These are phyloP conservation scores for Distichodus sexfasciatus DNA, from an alignment of 2,797 vertebrate species.

Conservation along the genomic window DNA sequence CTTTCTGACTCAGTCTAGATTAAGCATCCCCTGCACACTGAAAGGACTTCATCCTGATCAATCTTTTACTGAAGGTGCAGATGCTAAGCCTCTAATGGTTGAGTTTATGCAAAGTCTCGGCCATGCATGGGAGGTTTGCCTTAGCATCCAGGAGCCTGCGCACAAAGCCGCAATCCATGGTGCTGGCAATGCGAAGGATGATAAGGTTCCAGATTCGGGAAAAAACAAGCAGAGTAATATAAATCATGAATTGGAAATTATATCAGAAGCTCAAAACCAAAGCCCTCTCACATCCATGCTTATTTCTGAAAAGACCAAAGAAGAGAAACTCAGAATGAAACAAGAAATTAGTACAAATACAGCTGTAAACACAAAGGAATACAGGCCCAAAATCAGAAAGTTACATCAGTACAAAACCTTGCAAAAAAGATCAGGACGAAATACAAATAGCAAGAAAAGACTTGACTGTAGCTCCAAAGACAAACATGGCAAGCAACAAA, in stretches of 20 bases:
- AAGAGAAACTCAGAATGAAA: background rate
- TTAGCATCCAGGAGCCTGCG: constrained; percentile 60
- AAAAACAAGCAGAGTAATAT: background rate
- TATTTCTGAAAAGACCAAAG: background rate
- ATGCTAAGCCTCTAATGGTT: constrained; percentile 69
- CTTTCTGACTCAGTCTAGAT: constrained; percentile 70
- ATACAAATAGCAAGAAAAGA: background rate
- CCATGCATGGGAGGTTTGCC: constrained; percentile 74
- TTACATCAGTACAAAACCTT: background rate
- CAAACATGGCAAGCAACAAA: background rate
- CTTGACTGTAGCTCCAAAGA: background rate
- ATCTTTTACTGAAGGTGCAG: constrained; percentile 66
- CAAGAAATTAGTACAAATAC: background rate
- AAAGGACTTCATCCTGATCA: constrained; percentile 52
- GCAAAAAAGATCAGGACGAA: background rate
- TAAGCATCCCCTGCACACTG: constrained; percentile 78
- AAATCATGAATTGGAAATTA: background rate
- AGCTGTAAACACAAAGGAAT: background rate
- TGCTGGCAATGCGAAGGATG: constrained; percentile 12
- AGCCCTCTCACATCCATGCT: background rate
- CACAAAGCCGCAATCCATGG: constrained; percentile 6
- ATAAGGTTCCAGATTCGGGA: background rate
- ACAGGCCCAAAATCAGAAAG: background rate
- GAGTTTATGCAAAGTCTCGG: constrained; percentile 72
- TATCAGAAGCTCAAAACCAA: background rate